Percentiles rank a stretch among this genome's conserved stretches.
Conservation (phyloP, 2,797 vertebrate species). For the Cebuella pygmaea region DNA sequence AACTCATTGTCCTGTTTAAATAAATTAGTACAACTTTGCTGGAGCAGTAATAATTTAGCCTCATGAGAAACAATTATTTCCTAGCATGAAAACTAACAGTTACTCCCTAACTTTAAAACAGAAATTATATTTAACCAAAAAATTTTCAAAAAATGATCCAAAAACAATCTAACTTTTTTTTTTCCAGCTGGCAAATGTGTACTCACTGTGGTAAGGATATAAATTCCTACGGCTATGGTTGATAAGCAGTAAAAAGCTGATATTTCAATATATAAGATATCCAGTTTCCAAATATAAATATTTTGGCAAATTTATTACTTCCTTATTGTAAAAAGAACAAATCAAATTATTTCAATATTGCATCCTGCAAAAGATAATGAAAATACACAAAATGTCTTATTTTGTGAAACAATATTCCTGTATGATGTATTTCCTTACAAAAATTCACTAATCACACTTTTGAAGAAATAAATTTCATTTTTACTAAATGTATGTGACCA, state of each 20-base stretch:
- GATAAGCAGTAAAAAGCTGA: background rate
- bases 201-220: background rate
- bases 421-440: background rate
- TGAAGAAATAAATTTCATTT: background rate
- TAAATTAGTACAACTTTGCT: background rate
- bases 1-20: background rate
- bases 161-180: background rate
- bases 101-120: slow-evolving; percentile 4
- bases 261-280: background rate
- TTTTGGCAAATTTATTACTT: background rate
- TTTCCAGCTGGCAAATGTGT: background rate
- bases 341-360: background rate
- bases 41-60: background rate
- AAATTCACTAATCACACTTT: background rate
- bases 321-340: background rate
- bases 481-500: background rate
- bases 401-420: background rate
- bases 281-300: background rate
- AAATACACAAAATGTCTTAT: background rate
- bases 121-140: background rate
- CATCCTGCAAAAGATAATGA: background rate
- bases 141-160: background rate
- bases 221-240: background rate
- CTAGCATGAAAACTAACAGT: background rate
- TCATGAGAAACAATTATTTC: background rate